Base-by-base conservation (phyloP, 2,888 invertebrate species). In the Caenorhabditis sp. region DNA sequence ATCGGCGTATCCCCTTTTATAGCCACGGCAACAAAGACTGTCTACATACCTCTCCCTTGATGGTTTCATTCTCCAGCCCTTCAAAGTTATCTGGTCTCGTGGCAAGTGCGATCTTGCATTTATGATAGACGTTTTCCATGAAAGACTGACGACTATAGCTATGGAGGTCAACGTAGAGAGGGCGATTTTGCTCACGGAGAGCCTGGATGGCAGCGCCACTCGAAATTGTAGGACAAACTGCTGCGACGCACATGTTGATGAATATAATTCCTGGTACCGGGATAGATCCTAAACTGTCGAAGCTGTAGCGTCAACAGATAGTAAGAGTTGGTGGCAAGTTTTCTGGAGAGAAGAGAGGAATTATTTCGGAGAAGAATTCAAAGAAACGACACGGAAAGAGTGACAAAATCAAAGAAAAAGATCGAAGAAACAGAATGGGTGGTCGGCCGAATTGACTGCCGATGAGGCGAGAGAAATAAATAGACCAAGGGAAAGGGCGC, bases 11-110 rank as follows among this genome's bases (percentile, higher is more conserved):
- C 68, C 73, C 14, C 51, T 56, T 64, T 56, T 54, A 63, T 51
- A 41, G 38, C 49, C 35, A 10, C 14, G 14, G 2, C 5, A 28
- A 28, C n/a, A 64, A 41, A 63, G n/a, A 14, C 3, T n/a, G 12
- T 19, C 28, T 59, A 59, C 76, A 31, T 76, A 76, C 76, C 76
- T 64, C 35, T 22, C 74, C 74, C 63, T 63, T 54, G 16, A 75
- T 47, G 19, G 41, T 35, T 56, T 75, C 75, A 44, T 75, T 75
- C 28, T 66, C 75, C 14, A 12, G 1, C 1, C 75, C 75, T 31
- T 75, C 75, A 41, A 75, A 75, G 22, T 75, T 47, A 26, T 69
- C 47, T 14, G 76, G 76, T 31, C 68, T 49, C 3, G 51, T 61
- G 8, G 76, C 59, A 0, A 68, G 47, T 7, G 76, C 76, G 6